phyloP scores from a whole-genome alignment of 1,140 invertebrate genomes.

The Drosophila ercepeae region DNA sequence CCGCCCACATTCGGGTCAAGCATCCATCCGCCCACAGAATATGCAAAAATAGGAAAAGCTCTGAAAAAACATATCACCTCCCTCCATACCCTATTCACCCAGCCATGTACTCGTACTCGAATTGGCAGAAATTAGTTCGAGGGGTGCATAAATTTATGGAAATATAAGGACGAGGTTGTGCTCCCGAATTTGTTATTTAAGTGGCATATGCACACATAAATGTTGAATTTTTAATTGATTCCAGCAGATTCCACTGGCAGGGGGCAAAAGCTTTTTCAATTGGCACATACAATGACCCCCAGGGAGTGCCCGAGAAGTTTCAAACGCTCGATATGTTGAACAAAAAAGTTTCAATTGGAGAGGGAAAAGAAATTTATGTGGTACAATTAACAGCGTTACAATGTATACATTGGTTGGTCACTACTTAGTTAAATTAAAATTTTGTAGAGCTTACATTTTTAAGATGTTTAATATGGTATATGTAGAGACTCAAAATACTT shows the following conservation, averaged over 20 bases:
- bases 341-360: background rate
- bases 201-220: conserved; percentile 58
- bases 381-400: background rate
- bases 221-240: conserved; percentile 70
- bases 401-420: background rate
- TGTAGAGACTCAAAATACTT: background rate
- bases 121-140: conserved; percentile 65
- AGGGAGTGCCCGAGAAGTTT: conserved; percentile 17
- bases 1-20: conserved; percentile 28
- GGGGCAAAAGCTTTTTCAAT: conserved; percentile 35
- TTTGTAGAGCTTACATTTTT: background rate
- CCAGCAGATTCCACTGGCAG: conserved; percentile 16
- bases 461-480: too few species aligned
- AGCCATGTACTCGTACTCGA: conserved; percentile 1
- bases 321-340: background rate
- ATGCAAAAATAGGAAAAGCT: conserved; percentile 30
- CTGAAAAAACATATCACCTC: background rate
- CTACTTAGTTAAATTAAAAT: background rate
- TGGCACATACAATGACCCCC: conserved; percentile 12
- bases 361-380: background rate
- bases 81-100: background rate
- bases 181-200: conserved; percentile 44
- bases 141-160: conserved; percentile 79
- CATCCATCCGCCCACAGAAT: conserved; percentile 20
- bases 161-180: conserved; percentile 31